Evolutionary conservation across 1,140 invertebrate species (phyloP), one percentile per base, ranked within the genome.

Genomic region (Caerostris extrusa): DNA sequence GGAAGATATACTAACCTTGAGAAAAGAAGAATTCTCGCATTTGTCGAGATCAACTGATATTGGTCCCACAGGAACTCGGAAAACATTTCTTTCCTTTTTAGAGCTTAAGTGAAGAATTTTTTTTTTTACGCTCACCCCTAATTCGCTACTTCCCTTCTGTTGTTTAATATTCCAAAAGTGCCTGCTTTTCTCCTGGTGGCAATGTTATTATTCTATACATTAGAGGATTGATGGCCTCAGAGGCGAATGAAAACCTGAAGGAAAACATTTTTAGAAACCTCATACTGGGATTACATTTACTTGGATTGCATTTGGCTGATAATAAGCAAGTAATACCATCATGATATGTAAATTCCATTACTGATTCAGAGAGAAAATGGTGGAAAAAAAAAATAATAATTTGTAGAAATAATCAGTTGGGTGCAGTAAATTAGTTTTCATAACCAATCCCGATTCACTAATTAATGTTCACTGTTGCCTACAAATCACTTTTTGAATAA

Each of bases 21-120:
- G 56, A 58, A 83, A 88, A 12, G 53, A 88, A 14, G 12, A 88
- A 88, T 58, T 57, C 67, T 90, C 67, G 64, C 88, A 77, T 71
- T 90, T 90, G 88, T 90, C 55, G 55, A 77, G 88, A 90, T 90
- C 88, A 90, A 90, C 88, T 71, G 67, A 90, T 90, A 90, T 90
- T 69, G 53, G 88, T 57, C 88, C 67, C 88, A 8, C 3, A 90
- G 88, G 88, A 90, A 71, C 55, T 50, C 50, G 5, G 34, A n/a
- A 71, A 90, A 90, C 88, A 90, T 90, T 71, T 90, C 88, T 90
- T 90, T 90, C 55, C 88, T 69, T 56, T n/a, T 90, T 90, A 77
- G 88, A 90, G 88, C 88, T 69, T 69, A 77, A 77, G 69, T 77
- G 69, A 34, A 34, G 69, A 53, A 50, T 77, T 77, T 77, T 77